These are phyloP conservation scores for Platyrinchus mystaceus DNA, from an alignment of 2,797 vertebrate species.

Conservation along the genomic window DNA sequence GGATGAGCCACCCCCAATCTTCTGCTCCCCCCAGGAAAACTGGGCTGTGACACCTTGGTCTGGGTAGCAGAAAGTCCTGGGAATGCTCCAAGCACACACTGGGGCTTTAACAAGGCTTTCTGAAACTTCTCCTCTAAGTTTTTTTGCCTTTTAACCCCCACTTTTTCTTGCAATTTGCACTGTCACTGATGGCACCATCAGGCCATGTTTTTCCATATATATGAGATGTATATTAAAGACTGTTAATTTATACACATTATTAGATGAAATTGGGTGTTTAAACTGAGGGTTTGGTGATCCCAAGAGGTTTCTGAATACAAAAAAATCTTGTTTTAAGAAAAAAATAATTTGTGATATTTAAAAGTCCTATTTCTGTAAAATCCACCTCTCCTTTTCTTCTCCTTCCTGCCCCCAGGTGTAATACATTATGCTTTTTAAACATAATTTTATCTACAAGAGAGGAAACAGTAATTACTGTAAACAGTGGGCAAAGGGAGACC, in stretches of 20 bases:
- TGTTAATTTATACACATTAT: background rate
- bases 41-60: fast-evolving
- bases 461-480: background rate
- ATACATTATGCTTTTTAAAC: background rate
- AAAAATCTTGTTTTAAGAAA: background rate
- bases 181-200: background rate
- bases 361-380: background rate
- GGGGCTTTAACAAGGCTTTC: background rate
- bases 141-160: background rate
- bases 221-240: background rate
- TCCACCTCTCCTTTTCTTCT: background rate
- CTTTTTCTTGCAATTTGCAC: background rate
- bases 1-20: background rate
- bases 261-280: background rate
- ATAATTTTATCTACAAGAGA: background rate
- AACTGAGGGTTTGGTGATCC: background rate
- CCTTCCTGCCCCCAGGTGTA: background rate
- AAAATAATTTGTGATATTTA: background rate
- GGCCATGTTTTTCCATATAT: background rate
- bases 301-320: background rate
- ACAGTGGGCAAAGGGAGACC: background rate
- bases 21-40: background rate
- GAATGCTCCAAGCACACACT: background rate
- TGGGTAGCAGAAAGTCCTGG: background rate
- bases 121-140: background rate